phyloP scores from a whole-genome alignment of 2,113 vertebrate genomes.

The Labeo catla region DNA sequence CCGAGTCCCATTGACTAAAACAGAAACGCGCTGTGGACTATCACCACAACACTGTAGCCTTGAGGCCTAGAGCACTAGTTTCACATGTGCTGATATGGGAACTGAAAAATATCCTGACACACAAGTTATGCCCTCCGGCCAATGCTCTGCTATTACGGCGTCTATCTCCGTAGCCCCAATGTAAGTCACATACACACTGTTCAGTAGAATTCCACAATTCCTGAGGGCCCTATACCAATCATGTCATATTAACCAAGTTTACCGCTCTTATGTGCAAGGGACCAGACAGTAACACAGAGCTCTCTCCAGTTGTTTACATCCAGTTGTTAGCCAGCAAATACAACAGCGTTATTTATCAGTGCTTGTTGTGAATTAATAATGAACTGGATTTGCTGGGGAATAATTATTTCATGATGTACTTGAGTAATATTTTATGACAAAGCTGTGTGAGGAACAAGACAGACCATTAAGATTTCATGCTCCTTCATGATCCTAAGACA shows the following conservation, averaged over 20 bases:
- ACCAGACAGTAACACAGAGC: constrained; percentile 37
- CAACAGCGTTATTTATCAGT: constrained; percentile 53
- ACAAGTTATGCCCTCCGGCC: constrained; percentile 43
- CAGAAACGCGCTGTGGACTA: neutral
- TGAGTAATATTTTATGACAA: constrained; percentile 64
- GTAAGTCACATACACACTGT: constrained; percentile 47
- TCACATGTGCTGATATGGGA: constrained; percentile 42
- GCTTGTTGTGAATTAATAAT: constrained; percentile 59
- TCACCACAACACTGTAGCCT: constrained; percentile 9
- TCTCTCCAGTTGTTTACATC: constrained; percentile 51
- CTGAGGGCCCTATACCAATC: constrained; percentile 45
- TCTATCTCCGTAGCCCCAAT: constrained; percentile 23
- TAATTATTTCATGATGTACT: constrained; percentile 64
- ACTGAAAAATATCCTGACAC: constrained; percentile 53
- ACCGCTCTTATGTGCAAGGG: constrained; percentile 34
- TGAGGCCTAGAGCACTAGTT: constrained; percentile 15
- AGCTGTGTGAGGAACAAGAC: constrained; percentile 53
- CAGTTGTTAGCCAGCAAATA: constrained; percentile 32
- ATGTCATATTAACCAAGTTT: constrained; percentile 51
- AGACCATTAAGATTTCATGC: constrained; percentile 59
- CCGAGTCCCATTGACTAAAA: neutral
- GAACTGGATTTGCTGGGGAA: constrained; percentile 55
- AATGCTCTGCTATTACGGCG: constrained; percentile 31
- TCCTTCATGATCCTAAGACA: constrained; percentile 58
- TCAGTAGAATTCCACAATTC: constrained; percentile 51